Evolutionary conservation across 2,888 invertebrate genomes (phyloP), one percentile per base, ranked within the genome.

Genomic region (Atherix ibis): DNA sequence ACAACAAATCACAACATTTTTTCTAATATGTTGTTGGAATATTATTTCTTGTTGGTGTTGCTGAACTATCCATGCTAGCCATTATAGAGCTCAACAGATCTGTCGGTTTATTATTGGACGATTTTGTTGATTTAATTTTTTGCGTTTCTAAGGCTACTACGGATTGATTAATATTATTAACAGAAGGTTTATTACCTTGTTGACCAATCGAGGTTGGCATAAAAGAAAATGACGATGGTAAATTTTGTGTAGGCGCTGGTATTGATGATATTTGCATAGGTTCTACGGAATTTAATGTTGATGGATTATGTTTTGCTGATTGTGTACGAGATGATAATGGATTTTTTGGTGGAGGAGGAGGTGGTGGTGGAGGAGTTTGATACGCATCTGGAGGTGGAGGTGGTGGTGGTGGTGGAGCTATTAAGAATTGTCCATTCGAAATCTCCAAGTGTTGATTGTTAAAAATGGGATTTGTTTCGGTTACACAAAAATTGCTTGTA

Each of bases 71-170:
- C 61, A 61, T 61, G 46, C 59, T 56, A 39, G 61, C 61, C 53
- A 61, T 58, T 15, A 61, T 61, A 13, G 61, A 58, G 40, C 58
- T 57, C n/a, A 61, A 48, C 30, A 61, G 48, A 46, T 61, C 60
- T 24, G 55, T 38, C 24, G 44, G 29, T n/a, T n/a, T n/a, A n/a
- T n/a, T n/a, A n/a, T n/a, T n/a, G n/a, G n/a, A n/a, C n/a, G n/a
- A n/a, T n/a, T n/a, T n/a, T 14, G 40, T 35, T 4, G 12, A 10
- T 31, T 31, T 30, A 14, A 5, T 26, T 18, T 10, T 8, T 10
- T 35, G 22, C 14, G 29, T 16, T 15, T 26, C 29, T 25, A 35
- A 31, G 17, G 28, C 22, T 24, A 28, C 14, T 5, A 17, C 12
- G 22, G 25, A 22, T 15, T 34, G 34, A 24, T 15, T 19, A 9